phyloP scores from a whole-genome alignment of 2,888 invertebrate species.

The Volucella inflata region DNA sequence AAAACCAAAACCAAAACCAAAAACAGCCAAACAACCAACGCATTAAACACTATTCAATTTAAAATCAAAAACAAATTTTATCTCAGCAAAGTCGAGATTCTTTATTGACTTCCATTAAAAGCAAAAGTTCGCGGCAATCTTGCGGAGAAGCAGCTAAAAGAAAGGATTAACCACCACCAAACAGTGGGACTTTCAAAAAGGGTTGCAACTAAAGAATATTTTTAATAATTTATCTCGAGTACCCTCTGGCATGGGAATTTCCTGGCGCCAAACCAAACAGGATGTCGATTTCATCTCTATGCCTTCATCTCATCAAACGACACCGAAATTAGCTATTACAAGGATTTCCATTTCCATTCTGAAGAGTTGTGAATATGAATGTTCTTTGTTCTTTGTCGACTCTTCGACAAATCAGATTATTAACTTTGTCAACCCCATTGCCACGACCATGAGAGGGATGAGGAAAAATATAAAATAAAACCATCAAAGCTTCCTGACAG shows the following conservation, averaged over 20 bases:
- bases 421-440: conserved; percentile 63
- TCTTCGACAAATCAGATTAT: conserved; percentile 66
- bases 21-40: conserved; percentile 20
- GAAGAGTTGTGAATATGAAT: conserved; percentile 47
- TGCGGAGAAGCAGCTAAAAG: background rate
- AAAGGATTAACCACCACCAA: conserved; percentile 64
- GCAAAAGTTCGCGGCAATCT: conserved; percentile 26
- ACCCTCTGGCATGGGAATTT: conserved; percentile 41
- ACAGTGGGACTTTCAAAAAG: conserved; percentile 38
- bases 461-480: conserved; percentile 49
- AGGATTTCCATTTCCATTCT: conserved; percentile 39
- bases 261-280: conserved; percentile 72
- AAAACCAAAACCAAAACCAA: background rate
- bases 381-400: conserved; percentile 65
- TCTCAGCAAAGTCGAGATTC: conserved; percentile 30
- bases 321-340: conserved; percentile 72
- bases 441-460: conserved; percentile 55
- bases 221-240: conserved; percentile 72
- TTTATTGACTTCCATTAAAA: conserved; percentile 70
- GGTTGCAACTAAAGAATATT: conserved; percentile 63
- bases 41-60: conserved; percentile 67
- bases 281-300: conserved; percentile 66
- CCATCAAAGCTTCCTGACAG: conserved; percentile 66
- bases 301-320: conserved; percentile 44
- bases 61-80: conserved; percentile 52